Evolutionary conservation across 2,888 invertebrate species (phyloP).

Genomic region (Cantharis lateralis): DNA sequence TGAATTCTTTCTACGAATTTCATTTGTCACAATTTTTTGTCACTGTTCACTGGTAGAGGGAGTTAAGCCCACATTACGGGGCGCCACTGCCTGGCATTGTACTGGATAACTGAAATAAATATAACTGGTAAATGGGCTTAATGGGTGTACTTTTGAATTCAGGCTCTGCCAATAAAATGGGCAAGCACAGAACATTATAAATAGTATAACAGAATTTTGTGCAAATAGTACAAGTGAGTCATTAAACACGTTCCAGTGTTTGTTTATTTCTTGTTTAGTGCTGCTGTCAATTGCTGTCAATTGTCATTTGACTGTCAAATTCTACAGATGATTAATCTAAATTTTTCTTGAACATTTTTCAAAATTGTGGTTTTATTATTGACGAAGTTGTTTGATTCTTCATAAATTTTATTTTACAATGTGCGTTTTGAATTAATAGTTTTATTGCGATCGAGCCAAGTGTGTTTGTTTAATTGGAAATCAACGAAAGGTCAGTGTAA

Average conservation of each 20-base stretch:
- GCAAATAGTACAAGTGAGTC: too few relatives aligned
- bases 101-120: too few relatives aligned
- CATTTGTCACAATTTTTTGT: too few relatives aligned
- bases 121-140: too few relatives aligned
- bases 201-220: too few relatives aligned
- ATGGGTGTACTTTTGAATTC: too few relatives aligned
- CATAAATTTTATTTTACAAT: neutral
- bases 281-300: neutral
- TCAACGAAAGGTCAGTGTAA: slow-evolving; percentile 1
- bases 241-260: neutral
- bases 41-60: too few relatives aligned
- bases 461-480: neutral
- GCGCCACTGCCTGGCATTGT: too few relatives aligned
- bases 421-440: neutral
- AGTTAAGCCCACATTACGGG: too few relatives aligned
- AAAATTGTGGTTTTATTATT: neutral
- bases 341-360: neutral
- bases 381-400: neutral
- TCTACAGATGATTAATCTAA: neutral
- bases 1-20: too few relatives aligned
- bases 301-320: slow-evolving; percentile 1
- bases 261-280: neutral
- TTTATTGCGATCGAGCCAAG: neutral
- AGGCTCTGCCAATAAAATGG: too few relatives aligned
- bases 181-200: too few relatives aligned